Evolutionary conservation across 1,140 invertebrate genomes (phyloP).

Genomic region (Ooceraea biroi): DNA sequence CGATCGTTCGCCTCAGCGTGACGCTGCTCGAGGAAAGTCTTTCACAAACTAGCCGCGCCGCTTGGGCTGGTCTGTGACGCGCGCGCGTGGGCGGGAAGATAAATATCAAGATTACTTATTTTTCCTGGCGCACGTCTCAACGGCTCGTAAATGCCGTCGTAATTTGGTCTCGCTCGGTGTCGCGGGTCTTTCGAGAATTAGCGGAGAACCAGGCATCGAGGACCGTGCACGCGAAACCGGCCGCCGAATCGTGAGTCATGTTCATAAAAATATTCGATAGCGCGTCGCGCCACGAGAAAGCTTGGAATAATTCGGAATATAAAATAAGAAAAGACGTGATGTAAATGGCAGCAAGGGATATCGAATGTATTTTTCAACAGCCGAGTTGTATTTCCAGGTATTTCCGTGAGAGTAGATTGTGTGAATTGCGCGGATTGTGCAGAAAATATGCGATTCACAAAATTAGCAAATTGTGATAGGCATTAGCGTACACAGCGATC

Average conservation of each 20-base stretch:
- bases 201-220: not conserved
- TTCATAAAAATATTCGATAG: constrained; percentile 25
- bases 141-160: constrained; percentile 77
- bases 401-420: no score
- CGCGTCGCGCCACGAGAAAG: not conserved
- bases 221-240: constrained; percentile 32
- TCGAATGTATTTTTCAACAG: not conserved
- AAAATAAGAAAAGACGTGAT: constrained; percentile 16
- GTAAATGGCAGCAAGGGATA: not conserved
- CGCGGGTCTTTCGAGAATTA: constrained; percentile 35
- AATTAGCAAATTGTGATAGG: not conserved
- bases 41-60: constrained; percentile 47
- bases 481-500: not conserved
- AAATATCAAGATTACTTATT: constrained; percentile 77
- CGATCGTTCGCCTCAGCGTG: constrained; percentile 36
- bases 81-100: constrained; percentile 69
- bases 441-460: not conserved
- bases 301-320: not conserved
- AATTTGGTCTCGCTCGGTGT: constrained; percentile 65
- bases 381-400: not conserved
- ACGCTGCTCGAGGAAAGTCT: constrained; percentile 36
- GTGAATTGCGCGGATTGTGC: no score
- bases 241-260: constrained; percentile 44
- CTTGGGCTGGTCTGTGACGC: constrained; percentile 11
- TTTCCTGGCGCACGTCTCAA: constrained; percentile 70